Conservation (phyloP, 2,888 invertebrate genomes). For the Polydesmus complanatus region DNA sequence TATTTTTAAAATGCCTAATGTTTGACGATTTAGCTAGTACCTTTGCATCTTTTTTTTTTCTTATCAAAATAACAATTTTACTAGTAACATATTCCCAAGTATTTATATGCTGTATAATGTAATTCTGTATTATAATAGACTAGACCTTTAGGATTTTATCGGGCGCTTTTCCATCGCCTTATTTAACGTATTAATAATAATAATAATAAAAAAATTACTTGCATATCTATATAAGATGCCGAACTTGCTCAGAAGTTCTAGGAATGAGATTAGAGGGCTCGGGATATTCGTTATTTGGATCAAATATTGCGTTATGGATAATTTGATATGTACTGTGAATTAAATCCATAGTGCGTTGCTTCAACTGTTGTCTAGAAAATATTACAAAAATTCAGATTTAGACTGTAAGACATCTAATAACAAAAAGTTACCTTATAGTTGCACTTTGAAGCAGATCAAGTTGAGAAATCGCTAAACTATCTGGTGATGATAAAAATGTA, state of each 20-base stretch:
- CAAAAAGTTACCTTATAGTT: constrained; percentile 9
- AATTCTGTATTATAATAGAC: no score
- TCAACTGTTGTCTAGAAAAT: constrained; percentile 32
- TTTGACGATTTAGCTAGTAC: no score
- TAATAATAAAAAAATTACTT: no score
- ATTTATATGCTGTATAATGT: no score
- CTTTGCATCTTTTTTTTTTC: no score
- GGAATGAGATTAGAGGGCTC: constrained; percentile 31
- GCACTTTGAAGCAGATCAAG: constrained; percentile 13
- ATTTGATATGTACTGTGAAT: constrained; percentile 69
- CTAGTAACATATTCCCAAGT: no score
- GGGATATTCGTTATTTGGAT: constrained; percentile 30
- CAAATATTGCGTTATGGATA: constrained; percentile 29
- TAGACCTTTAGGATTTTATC: no score
- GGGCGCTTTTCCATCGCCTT: no score
- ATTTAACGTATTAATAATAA: no score
- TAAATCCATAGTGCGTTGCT: constrained; percentile 68
- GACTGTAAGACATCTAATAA: background rate
- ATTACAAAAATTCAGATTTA: background rate
- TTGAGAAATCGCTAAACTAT: constrained; percentile 13
- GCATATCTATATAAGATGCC: constrained; percentile 28
- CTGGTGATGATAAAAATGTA: constrained; percentile 11
- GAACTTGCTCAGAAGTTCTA: constrained; percentile 33
- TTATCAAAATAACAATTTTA: no score
- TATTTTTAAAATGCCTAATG: no score